Evolutionary conservation across 2,797 vertebrate species (phyloP), one percentile per base, ranked within the genome.

Genomic region (Odontamblyopus rebecca): DNA sequence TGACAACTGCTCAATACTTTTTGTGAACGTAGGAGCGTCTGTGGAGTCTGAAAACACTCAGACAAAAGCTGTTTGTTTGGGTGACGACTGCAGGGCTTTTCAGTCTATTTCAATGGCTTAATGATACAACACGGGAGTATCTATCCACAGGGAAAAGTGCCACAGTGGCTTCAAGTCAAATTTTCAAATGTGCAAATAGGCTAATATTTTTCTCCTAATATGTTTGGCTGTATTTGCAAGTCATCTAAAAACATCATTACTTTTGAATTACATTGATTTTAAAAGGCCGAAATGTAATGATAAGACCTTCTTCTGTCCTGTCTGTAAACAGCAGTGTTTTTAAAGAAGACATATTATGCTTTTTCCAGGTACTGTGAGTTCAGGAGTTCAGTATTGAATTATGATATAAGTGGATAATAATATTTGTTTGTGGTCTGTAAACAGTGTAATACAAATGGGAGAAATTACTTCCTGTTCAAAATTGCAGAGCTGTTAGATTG

Each of bases 1-100:
- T 68, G 51, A 57, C 51, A 56, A 32, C 29, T 38, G 3, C 53
- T 68, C 67, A 56, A 38, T 68, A 56, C 19, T 56, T 56, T 51
- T 51, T 18, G 12, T 30, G 26, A 30, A 29, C 27, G 41, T 53
- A 53, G 7, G 29, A 30, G 50, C 18, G 8, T 67, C 64, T 51
- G 13, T 2, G 8, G 27, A 66, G 18, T 48, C 64, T 19, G n/a
- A 66, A 66, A 48, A 35, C 32, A 38, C 4, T 27, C 38, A 44
- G 48, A 44, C n/a, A 41, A 65, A 48, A 26, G 35, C 6, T 65
- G 64, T 50, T 66, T 66, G 26, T 29, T 29, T 18, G 44, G 12
- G 2, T 29, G 48, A 51, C 23, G 48, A 53, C 65, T 9, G n/a
- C n/a, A n/a, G 60, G 16, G 60, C 29, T 61, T 19, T 32, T 61